These are phyloP conservation scores for Ganaspis brasiliensis DNA, from an alignment of 2,888 invertebrate genomes.

Conservation along the genomic window DNA sequence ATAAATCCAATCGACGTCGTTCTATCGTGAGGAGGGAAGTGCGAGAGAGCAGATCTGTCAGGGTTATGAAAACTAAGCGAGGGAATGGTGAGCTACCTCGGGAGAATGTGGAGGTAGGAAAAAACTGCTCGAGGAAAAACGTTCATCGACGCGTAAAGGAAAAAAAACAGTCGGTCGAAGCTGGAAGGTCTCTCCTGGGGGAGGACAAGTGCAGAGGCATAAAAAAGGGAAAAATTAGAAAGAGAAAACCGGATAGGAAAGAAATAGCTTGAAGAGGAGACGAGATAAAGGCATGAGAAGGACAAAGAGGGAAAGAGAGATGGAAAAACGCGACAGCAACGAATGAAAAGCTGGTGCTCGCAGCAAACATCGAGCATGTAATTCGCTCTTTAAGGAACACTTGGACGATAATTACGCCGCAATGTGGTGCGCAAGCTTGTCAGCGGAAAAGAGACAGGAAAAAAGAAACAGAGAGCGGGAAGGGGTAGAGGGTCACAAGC, in stretches of 20 bases:
- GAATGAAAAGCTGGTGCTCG: slow-evolving; percentile 69
- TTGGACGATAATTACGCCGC: slow-evolving; percentile 67
- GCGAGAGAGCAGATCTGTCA: slow-evolving; percentile 1
- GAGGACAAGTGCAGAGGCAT: slow-evolving; percentile 41
- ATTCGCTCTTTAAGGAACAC: slow-evolving; percentile 80
- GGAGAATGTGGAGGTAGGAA: slow-evolving; percentile 45
- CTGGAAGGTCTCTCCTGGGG: slow-evolving; percentile 28
- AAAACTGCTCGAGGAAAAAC: slow-evolving; percentile 71
- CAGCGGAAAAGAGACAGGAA: slow-evolving; percentile 42
- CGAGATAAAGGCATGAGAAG: slow-evolving; percentile 19
- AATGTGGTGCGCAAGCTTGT: slow-evolving; percentile 56
- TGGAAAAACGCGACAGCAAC: slow-evolving; percentile 54
- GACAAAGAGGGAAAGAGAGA: slow-evolving; percentile 56
- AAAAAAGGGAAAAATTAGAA: slow-evolving; percentile 49
- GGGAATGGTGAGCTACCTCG: background rate
- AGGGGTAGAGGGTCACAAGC: slow-evolving; percentile 36
- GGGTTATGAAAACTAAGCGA: slow-evolving; percentile 30
- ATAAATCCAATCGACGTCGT: slow-evolving; percentile 18
- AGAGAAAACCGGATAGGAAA: slow-evolving; percentile 43
- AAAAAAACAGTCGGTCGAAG: slow-evolving; percentile 59
- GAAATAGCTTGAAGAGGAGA: slow-evolving; percentile 10
- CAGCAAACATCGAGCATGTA: slow-evolving; percentile 79
- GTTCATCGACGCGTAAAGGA: slow-evolving; percentile 72
- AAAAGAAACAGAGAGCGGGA: slow-evolving; percentile 37
- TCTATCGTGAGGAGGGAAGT: slow-evolving; percentile 13